Base-by-base conservation (phyloP, 2,113 vertebrate genomes). In the Sorex araneus region DNA sequence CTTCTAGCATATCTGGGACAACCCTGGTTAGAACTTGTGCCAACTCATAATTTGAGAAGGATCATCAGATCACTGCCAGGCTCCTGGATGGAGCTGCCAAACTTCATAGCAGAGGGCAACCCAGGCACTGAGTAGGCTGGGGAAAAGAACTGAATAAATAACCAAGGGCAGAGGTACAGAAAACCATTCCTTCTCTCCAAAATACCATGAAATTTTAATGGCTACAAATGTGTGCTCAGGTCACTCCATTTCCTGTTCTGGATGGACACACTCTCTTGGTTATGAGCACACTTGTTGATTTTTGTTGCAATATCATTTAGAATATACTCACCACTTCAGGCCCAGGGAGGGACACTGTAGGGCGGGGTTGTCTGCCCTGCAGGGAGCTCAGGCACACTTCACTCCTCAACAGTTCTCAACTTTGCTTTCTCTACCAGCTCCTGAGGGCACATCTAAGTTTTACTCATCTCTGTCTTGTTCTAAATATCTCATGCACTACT, bases 131-230 rank as follows among this genome's bases (percentile, higher is more conserved):
- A 67, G 23, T 5, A 82, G 67, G 23, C 71, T 60, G 6, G 57
- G 63, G 57, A 27, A 27, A 69, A 77, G 23, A 80, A 75, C n/a
- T 34, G 40, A 76, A 64, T 27, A 60, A 45, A 74, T 50, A 67
- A 45, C 8, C 67, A n/a, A 64, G 67, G 70, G 13, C 67, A 34
- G 45, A 74, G 40, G 13, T 0, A 7, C 4, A 19, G 25, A 11
- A 4, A 0, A 3, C 30, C 40, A 1, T 69, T 50, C 16, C 12
- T 63, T 91, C 18, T 84, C 47, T 89, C 63, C 8, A 36, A 16
- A 69, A 50, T 47, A 50, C 16, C 71, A 45, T 74, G 69, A 70
- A 78, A 87, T n/a, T 66, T 93, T 82, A 89, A 84, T 89, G 40
- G 27, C 73, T 40, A 27, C 60, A 57, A 23, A 50, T 18, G 16